Conservation (phyloP, 2,888 invertebrate genomes). For the Eupithecia exiguata region DNA sequence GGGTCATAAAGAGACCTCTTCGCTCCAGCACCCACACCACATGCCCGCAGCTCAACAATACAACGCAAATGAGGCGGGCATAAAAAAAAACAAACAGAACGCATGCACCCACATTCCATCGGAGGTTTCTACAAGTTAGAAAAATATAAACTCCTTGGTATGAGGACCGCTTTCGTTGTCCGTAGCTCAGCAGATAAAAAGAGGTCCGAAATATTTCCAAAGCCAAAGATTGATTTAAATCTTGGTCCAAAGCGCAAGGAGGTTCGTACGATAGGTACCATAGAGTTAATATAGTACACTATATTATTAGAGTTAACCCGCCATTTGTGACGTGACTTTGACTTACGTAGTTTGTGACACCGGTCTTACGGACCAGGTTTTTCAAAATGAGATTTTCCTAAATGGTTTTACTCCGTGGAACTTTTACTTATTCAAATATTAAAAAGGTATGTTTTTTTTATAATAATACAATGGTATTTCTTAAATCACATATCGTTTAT, state of each 20-base stretch:
- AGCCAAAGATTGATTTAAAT: too few relatives aligned
- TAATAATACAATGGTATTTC: too few relatives aligned
- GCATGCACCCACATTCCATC: slow-evolving; percentile 31
- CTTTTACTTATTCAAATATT: too few relatives aligned
- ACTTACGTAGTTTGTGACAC: too few relatives aligned
- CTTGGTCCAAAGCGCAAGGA: background rate
- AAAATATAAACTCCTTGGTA: slow-evolving; percentile 7
- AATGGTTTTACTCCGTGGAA: too few relatives aligned
- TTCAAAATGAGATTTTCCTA: too few relatives aligned
- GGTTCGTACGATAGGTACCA: background rate
- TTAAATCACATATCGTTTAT: too few relatives aligned
- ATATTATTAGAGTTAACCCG: too few relatives aligned
- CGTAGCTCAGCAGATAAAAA: background rate
- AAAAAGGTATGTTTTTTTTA: too few relatives aligned
- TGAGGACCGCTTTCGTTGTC: background rate
- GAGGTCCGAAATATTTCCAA: background rate
- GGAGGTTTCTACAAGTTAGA: slow-evolving; percentile 13
- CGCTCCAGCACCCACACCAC: slow-evolving; percentile 22
- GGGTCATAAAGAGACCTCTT: slow-evolving; percentile 15
- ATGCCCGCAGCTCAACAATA: slow-evolving; percentile 57
- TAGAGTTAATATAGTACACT: too few relatives aligned
- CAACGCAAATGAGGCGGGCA: slow-evolving; percentile 64
- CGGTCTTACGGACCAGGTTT: too few relatives aligned
- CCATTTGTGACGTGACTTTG: too few relatives aligned
- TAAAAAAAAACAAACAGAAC: slow-evolving; percentile 48